A percentile compares a stretch with the other conserved stretches of the same genome.
Conservation (phyloP, 2,888 invertebrate species). For the Andrena flavipes region DNA sequence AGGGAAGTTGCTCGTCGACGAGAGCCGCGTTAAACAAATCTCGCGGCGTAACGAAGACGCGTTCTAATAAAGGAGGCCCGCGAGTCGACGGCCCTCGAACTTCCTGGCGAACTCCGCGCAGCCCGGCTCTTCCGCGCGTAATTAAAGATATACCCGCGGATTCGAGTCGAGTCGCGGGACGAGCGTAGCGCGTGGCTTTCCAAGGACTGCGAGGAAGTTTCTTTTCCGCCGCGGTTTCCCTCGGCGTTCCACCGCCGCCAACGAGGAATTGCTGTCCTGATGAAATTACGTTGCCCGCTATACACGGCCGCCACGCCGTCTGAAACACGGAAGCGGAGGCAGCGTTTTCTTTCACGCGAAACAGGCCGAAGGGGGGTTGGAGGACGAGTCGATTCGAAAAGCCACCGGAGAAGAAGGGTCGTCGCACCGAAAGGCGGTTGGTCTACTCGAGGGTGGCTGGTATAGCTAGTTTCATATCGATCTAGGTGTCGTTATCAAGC, state of each 20-base stretch:
- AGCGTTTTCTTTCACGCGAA: constrained; percentile 8
- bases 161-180: neutral
- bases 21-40: constrained; percentile 46
- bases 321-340: constrained; percentile 4
- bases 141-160: constrained; percentile 60
- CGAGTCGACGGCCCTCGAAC: constrained; percentile 33
- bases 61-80: constrained; percentile 43
- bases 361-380: neutral
- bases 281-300: constrained; percentile 31
- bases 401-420: constrained; percentile 49
- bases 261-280: constrained; percentile 11
- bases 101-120: neutral
- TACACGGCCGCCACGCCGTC: neutral
- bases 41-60: constrained; percentile 47
- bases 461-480: constrained; percentile 70
- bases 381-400: constrained; percentile 33
- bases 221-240: neutral
- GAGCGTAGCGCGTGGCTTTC: constrained; percentile 15
- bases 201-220: constrained; percentile 1
- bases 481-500: constrained; percentile 72
- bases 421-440: constrained; percentile 43
- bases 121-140: constrained; percentile 19
- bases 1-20: constrained; percentile 22
- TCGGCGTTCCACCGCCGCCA: neutral
- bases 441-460: constrained; percentile 23